phyloP scores from a whole-genome alignment of 2,113 vertebrate species.

The Callorhinus ursinus region DNA sequence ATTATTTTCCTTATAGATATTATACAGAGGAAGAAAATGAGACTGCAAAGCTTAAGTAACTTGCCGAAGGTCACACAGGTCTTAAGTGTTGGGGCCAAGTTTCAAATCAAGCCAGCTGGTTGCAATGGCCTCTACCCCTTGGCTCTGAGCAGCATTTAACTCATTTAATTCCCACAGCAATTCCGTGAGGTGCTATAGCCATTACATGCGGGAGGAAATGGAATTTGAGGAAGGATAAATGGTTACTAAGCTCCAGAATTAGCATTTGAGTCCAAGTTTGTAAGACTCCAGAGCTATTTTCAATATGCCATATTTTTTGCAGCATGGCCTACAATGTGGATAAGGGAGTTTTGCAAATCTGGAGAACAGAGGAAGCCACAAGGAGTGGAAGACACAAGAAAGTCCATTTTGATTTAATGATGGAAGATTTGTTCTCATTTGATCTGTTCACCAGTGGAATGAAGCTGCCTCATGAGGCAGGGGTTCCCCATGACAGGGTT shows the following conservation, averaged over 20 bases:
- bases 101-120: neutral
- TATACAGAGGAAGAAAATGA: neutral
- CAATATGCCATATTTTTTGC: neutral
- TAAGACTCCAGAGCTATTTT: neutral
- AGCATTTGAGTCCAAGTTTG: neutral
- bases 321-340: neutral
- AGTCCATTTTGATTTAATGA: neutral
- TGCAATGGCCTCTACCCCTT: neutral
- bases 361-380: neutral
- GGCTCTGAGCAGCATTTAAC: neutral
- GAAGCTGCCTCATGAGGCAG: neutral
- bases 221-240: neutral
- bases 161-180: neutral
- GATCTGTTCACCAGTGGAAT: neutral
- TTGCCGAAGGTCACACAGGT: neutral
- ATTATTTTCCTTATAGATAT: neutral
- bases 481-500: neutral
- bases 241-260: neutral
- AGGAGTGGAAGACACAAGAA: neutral
- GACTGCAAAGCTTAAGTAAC: neutral
- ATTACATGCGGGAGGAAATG: neutral
- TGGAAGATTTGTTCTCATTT: neutral
- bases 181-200: neutral
- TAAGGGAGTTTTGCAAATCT: neutral
- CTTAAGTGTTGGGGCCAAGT: neutral